A percentile compares a stretch with the other conserved stretches of the same genome.
These are phyloP conservation scores for Zaprionus davidi DNA, from an alignment of 1,140 invertebrate species.

Conservation along the genomic window DNA sequence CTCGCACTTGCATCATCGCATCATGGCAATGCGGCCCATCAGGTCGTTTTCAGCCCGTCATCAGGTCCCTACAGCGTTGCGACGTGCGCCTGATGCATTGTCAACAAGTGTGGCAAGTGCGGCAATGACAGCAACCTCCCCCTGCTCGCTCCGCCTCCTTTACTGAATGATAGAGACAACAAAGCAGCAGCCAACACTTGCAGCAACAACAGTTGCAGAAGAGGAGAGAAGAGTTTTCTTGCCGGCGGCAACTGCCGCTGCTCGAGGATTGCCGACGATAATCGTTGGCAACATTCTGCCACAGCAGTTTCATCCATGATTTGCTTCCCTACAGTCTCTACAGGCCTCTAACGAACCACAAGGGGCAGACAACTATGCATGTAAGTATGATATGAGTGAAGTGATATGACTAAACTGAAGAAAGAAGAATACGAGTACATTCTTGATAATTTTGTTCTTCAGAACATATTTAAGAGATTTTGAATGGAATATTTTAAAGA, in stretches of 20 bases:
- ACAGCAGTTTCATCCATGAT: conserved; percentile 10
- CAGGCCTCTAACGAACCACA: neutral
- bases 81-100: conserved; percentile 53
- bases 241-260: neutral
- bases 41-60: conserved; percentile 31
- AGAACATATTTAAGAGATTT: neutral
- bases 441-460: no score
- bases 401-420: neutral
- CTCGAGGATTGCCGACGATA: conserved; percentile 2
- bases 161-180: conserved; percentile 16
- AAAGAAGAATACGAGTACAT: no score
- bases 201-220: conserved; percentile 13
- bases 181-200: conserved; percentile 17
- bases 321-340: neutral
- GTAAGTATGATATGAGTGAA: neutral
- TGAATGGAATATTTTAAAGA: neutral
- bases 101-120: conserved; percentile 60
- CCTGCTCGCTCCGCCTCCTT: neutral
- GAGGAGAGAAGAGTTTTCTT: neutral
- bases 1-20: conserved; percentile 35
- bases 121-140: conserved; percentile 14
- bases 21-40: conserved; percentile 18
- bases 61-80: conserved; percentile 27
- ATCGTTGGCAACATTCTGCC: conserved; percentile 2
- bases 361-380: neutral